Evolutionary conservation across 2,113 vertebrate species (phyloP), one percentile per base, ranked within the genome.

Genomic region (Pteruthius melanotis): DNA sequence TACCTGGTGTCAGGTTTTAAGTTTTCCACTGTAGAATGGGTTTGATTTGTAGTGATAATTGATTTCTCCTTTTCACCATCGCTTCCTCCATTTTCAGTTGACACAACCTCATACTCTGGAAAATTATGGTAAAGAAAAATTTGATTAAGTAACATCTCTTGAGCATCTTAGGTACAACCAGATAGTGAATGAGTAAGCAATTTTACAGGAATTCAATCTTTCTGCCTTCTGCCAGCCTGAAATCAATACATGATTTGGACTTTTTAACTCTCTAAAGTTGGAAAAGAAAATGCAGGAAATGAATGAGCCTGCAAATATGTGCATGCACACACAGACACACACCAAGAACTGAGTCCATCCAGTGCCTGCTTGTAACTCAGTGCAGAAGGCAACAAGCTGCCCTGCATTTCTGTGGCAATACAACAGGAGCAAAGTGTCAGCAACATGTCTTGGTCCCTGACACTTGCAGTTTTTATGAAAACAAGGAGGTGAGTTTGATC

Each of bases 1-100:
- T 98, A 99, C 99, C 98, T 99, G 98, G 99, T 99, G 89, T 99
- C 98, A 93, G 99, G 99, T 96, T 98, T 99, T 83, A 99, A 97
- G 94, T 99, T 99, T 98, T 99, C 99, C 96, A 99, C 98, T 3
- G 99, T 98, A 77, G 99, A 99, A 96, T 99, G 99, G 6, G 99
- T 99, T 97, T 99, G 99, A 97, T 99, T 99, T 94, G 99, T 99
- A 84, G 98, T 98, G 97, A 99, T 96, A 91, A 99, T 83, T 8
- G 98, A 99, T 77, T 98, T 97, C 83, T 99, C 98, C 63, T 99
- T 96, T 90, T 98, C 95, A 74, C 96, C 99, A 66, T 98, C 95
- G 39, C 97, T 97, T 90, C 92, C 95, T 83, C 99, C 99, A 83
- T 98, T 98, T 96, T 98, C 98, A 77, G 97, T 99, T 78, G 99